These are phyloP conservation scores for Oppia nitens DNA, from an alignment of 1,140 invertebrate genomes.

Conservation along the genomic window DNA sequence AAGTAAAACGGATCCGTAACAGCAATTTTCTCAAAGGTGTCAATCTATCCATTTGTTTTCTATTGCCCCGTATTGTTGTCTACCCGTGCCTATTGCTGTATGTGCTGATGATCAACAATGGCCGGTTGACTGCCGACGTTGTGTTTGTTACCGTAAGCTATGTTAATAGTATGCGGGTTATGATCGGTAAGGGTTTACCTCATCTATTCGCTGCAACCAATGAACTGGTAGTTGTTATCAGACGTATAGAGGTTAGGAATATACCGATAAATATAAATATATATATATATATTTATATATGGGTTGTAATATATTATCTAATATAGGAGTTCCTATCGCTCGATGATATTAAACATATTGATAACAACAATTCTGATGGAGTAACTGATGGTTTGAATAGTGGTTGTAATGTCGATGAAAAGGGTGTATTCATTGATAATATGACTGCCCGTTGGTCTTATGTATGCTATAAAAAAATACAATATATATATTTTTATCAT, in stretches of 20 bases:
- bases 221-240: slow-evolving; percentile 39
- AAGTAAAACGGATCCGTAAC: slow-evolving; percentile 48
- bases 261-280: no score
- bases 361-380: neutral
- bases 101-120: slow-evolving; percentile 42
- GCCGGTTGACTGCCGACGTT: slow-evolving; percentile 46
- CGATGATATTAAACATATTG: no score
- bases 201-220: slow-evolving; percentile 38
- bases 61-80: slow-evolving; percentile 45
- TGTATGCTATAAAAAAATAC: no score
- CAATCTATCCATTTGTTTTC: slow-evolving; percentile 33
- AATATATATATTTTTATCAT: neutral
- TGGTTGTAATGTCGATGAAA: neutral
- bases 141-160: slow-evolving; percentile 57
- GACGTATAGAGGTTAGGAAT: slow-evolving; percentile 29
- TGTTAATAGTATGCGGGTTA: slow-evolving; percentile 46
- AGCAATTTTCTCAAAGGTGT: slow-evolving; percentile 48
- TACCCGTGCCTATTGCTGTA: slow-evolving; percentile 54
- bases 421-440: neutral
- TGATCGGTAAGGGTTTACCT: slow-evolving; percentile 48
- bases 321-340: no score
- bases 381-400: neutral
- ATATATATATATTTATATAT: no score
- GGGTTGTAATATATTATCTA: no score
- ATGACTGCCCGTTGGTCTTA: no score